Base-by-base conservation (phyloP, 2,797 vertebrate species). In the Cossypha dichroa region DNA sequence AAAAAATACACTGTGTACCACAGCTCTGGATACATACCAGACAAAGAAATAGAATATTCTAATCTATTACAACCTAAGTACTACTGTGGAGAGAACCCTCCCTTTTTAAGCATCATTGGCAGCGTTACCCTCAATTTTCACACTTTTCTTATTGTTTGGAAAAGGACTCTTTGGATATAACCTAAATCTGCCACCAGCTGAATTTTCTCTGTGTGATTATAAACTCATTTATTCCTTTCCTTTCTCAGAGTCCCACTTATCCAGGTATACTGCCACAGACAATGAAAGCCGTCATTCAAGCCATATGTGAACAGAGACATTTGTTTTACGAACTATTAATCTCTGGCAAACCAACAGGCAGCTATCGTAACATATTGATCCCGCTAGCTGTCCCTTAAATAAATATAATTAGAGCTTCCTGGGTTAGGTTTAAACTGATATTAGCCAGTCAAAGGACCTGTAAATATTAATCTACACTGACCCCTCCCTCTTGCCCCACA, bases 311-410 rank as follows among this genome's bases (percentile, higher is more conserved):
- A 95, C 67, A 91, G 77, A 93, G 66, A 93, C 96, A 96, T 97
- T 97, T 97, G 96, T 96, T 97, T 96, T 96, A 93, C n/a, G 9
- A 97, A 96, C 95, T 94, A 97, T 97, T 96, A 97, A 94, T 96
- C 94, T 97, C 92, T 81, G 89, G 94, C 90, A 96, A 95, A 96
- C 96, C 88, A 95, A 95, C 92, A 92, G 82, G 86, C 94, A 93
- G 95, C 92, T 96, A 95, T 96, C 93, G 83, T 95, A 97, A 88
- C 31, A 2, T 96, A 95, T 96, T 95, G 93, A 97, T 95, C 92
- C 89, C 93, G 90, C 79, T 96, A 94, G 94, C 93, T 97, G 94
- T 94, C 95, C 63, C 95, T 80, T 94, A 90, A 94, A 95, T 95
- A 98, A 97, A 97, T 96, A 97, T 95, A 96, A 96, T 97, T 95